These are phyloP conservation scores for Austrolebias charrua DNA, from an alignment of 2,797 vertebrate genomes.

Conservation along the genomic window DNA sequence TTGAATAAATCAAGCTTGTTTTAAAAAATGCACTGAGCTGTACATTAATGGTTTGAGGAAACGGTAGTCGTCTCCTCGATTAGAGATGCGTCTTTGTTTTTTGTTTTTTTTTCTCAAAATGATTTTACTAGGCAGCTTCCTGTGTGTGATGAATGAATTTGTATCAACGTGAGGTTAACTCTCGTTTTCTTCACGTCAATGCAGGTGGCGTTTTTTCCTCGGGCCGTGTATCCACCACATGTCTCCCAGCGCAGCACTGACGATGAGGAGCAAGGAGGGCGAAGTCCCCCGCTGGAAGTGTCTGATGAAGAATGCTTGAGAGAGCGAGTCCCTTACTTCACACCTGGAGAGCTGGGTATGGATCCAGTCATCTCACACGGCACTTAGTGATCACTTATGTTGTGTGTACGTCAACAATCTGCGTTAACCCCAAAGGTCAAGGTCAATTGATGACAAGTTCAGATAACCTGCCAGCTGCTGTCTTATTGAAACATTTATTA, in stretches of 20 bases:
- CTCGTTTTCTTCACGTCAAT: slow-evolving; percentile 13
- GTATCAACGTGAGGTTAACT: background rate
- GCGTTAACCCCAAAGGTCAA: slow-evolving; percentile 11
- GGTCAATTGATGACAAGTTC: background rate
- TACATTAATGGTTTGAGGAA: no score
- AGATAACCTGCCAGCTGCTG: background rate
- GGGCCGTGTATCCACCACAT: slow-evolving; percentile 81
- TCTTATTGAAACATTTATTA: background rate
- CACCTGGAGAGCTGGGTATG: slow-evolving; percentile 88
- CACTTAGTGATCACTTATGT: background rate
- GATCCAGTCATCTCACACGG: background rate
- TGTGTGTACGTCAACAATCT: slow-evolving; percentile 15
- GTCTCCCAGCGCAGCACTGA: slow-evolving; percentile 90
- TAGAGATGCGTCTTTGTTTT: no score
- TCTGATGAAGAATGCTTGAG: slow-evolving; percentile 92
- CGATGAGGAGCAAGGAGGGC: slow-evolving; percentile 89
- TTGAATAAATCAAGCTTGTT: no score
- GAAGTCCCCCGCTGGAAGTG: slow-evolving; percentile 92
- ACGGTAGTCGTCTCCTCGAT: no score
- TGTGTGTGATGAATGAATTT: background rate
- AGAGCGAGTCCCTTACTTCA: slow-evolving; percentile 83
- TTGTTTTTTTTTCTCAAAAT: no score
- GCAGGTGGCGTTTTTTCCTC: slow-evolving; percentile 86
- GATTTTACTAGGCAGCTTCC: no score
- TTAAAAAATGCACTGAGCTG: no score